Percentiles rank a stretch among this genome's conserved stretches.
Conservation (phyloP, 2,797 vertebrate genomes). For the Dryobates pubescens region DNA sequence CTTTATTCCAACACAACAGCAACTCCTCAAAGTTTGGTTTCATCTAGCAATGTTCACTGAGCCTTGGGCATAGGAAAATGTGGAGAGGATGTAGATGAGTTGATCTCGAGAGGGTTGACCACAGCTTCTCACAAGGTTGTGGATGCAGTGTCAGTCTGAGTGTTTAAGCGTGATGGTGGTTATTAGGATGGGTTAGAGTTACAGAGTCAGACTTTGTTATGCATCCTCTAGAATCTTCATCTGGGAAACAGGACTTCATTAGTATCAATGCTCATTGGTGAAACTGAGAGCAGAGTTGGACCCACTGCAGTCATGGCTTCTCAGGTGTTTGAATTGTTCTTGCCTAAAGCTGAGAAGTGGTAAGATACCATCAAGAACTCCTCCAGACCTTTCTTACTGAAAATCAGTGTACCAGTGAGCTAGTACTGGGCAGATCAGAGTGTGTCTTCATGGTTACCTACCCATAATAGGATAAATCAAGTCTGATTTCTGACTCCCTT, state of each 20-base stretch:
- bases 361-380: background rate
- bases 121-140: background rate
- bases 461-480: background rate
- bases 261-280: background rate
- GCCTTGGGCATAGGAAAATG: background rate
- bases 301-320: background rate
- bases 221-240: background rate
- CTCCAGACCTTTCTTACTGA: background rate
- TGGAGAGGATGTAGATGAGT: background rate
- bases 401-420: background rate
- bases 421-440: background rate
- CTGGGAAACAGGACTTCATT: background rate
- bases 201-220: background rate
- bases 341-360: background rate
- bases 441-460: background rate
- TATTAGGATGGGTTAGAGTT: background rate
- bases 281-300: slow-evolving; percentile 38
- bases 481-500: background rate
- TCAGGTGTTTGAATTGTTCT: background rate
- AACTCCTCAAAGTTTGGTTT: background rate
- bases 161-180: background rate
- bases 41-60: background rate
- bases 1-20: background rate
- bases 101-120: background rate
- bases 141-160: background rate